Conservation (phyloP, 2,797 vertebrate species). For the Sebastes cheni region DNA sequence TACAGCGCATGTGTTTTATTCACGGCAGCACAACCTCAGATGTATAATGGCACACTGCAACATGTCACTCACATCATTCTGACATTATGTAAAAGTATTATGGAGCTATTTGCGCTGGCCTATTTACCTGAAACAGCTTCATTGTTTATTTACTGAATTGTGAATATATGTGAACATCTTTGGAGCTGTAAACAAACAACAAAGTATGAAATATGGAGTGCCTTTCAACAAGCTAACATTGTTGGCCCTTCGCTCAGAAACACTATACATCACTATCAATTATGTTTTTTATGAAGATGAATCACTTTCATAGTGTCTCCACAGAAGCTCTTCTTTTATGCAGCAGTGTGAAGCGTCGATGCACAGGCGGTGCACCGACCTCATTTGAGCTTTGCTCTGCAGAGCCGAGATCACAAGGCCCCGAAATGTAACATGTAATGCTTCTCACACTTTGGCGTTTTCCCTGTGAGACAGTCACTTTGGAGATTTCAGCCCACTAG, state of each 20-base stretch:
- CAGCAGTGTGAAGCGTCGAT: slow-evolving; percentile 24
- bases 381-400: slow-evolving; percentile 48
- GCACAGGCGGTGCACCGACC: slow-evolving; percentile 27
- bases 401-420: slow-evolving; percentile 53
- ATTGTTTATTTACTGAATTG: slow-evolving; percentile 27
- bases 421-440: slow-evolving; percentile 21
- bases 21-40: not conserved
- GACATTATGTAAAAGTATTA: not conserved
- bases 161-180: slow-evolving; percentile 28
- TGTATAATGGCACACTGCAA: not conserved
- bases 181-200: slow-evolving; percentile 52
- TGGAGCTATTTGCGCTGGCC: slow-evolving; percentile 1
- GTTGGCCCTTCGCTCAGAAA: slow-evolving; percentile 33
- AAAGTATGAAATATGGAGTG: slow-evolving; percentile 60
- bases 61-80: not conserved
- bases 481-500: slow-evolving; percentile 17
- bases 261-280: slow-evolving; percentile 63
- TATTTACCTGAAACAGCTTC: slow-evolving; percentile 39
- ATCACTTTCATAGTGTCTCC: slow-evolving; percentile 51
- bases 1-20: not conserved
- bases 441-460: slow-evolving; percentile 11
- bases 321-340: slow-evolving; percentile 39
- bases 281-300: slow-evolving; percentile 54
- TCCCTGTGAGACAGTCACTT: slow-evolving; percentile 23
- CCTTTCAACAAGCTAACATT: slow-evolving; percentile 21